Percentiles rank a stretch among this genome's conserved stretches.
These are phyloP conservation scores for Amphiura filiformis DNA, from an alignment of 35 echinoderm and acorn worm genomes.

Conservation along the genomic window DNA sequence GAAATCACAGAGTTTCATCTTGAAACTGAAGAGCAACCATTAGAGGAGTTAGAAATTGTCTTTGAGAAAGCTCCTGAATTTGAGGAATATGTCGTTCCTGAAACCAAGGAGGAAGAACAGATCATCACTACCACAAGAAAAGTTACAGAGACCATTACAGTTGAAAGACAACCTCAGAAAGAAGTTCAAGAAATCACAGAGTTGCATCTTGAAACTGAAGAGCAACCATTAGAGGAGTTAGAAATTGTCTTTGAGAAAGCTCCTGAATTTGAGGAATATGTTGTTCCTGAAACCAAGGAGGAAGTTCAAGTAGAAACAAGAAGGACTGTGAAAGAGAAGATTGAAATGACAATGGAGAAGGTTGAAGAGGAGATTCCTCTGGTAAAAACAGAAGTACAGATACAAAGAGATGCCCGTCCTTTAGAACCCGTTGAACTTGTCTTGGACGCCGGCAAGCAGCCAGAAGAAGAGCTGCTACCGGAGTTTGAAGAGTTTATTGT, in stretches of 20 bases:
- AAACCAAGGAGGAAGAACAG: background rate
- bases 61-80: background rate
- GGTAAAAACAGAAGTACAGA: constrained; percentile 58
- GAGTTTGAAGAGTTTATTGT: constrained; percentile 65
- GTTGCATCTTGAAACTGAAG: background rate
- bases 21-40: constrained; percentile 27
- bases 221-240: constrained; percentile 17
- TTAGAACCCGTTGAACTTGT: constrained; percentile 63
- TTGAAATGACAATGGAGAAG: constrained; percentile 39
- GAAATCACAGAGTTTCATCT: background rate
- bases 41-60: background rate
- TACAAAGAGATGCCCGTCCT: constrained; percentile 64
- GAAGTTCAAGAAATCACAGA: background rate
- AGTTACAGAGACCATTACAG: background rate
- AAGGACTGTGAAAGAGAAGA: background rate
- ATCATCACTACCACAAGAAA: background rate
- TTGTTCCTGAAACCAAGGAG: background rate
- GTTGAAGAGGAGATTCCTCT: constrained; percentile 23
- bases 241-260: background rate
- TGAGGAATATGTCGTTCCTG: background rate
- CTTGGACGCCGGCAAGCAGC: constrained; percentile 43
- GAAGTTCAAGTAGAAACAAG: background rate
- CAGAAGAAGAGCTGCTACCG: constrained; percentile 30
- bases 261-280: background rate
- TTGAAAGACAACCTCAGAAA: constrained; percentile 14